A percentile compares a stretch with the other conserved stretches of the same genome.
These are phyloP conservation scores for Hippasteria phrygiana DNA, from an alignment of 53 echinoderm and acorn worm species.

Conservation along the genomic window DNA sequence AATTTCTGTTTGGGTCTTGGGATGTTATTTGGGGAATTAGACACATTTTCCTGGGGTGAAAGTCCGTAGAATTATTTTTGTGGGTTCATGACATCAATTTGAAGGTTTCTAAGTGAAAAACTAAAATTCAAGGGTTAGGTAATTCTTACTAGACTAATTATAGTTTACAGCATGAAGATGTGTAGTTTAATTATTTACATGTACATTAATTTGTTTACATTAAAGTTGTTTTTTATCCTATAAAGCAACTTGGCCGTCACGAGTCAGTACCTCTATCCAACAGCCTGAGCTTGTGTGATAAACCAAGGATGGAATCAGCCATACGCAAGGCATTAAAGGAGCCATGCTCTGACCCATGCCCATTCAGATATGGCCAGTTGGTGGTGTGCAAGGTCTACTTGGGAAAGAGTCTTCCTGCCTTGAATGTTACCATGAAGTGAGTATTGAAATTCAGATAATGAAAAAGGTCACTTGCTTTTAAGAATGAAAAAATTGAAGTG, in stretches of 20 bases:
- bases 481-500: too few species aligned
- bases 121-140: too few species aligned
- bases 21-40: too few species aligned
- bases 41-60: too few species aligned
- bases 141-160: too few species aligned
- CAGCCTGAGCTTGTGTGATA: conserved; percentile 95
- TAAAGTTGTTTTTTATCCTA: conserved; percentile 14
- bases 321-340: conserved; percentile 76
- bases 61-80: too few species aligned
- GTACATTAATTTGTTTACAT: too few species aligned
- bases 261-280: conserved; percentile 93
- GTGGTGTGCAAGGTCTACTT: conserved; percentile 98
- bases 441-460: conserved; percentile 5
- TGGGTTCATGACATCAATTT: too few species aligned
- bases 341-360: conserved; percentile 84
- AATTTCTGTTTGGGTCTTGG: too few species aligned
- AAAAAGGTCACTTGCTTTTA: background rate
- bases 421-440: conserved; percentile 87
- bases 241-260: conserved; percentile 93
- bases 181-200: too few species aligned
- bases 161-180: too few species aligned
- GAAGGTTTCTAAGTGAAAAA: too few species aligned
- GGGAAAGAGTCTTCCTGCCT: conserved; percentile 93
- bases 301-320: conserved; percentile 79
- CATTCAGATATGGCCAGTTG: conserved; percentile 95